Evolutionary conservation across 2,888 invertebrate species (phyloP).

Genomic region (Didymodactylos carnosus): DNA sequence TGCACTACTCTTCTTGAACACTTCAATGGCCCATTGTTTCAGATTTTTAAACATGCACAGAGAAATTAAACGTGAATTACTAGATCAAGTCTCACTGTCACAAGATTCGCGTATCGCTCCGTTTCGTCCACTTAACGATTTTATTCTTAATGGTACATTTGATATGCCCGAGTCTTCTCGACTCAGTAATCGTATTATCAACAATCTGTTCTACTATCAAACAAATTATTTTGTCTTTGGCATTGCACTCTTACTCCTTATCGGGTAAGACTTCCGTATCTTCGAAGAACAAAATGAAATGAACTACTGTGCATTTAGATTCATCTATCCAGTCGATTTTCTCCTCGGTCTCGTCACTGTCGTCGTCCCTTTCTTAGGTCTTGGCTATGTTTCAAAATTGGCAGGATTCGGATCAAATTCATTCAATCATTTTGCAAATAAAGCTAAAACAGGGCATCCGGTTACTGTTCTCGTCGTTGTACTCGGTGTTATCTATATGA

Average conservation of each 20-base stretch:
- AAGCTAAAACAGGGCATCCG: slow-evolving; percentile 2
- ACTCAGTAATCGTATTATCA: slow-evolving; percentile 5
- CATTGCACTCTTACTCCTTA: background rate
- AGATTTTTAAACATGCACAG: no score
- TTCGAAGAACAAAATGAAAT: background rate
- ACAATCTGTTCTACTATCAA: slow-evolving; percentile 13
- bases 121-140: slow-evolving; percentile 7
- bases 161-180: background rate
- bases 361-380: background rate
- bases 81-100: background rate
- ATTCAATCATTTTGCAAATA: background rate
- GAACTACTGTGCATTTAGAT: background rate
- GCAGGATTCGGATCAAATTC: no score
- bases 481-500: background rate
- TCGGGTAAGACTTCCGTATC: background rate
- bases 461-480: background rate
- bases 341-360: background rate
- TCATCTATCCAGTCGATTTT: slow-evolving; percentile 9
- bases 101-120: background rate
- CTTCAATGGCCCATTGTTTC: no score
- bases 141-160: slow-evolving; percentile 3
- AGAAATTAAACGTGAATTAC: background rate
- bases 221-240: slow-evolving; percentile 10
- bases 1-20: no score
- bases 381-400: background rate